A percentile compares a stretch with the other conserved stretches of the same genome.
These are phyloP conservation scores for Tiaroga cobitis DNA, from an alignment of 2,797 vertebrate species.

Conservation along the genomic window DNA sequence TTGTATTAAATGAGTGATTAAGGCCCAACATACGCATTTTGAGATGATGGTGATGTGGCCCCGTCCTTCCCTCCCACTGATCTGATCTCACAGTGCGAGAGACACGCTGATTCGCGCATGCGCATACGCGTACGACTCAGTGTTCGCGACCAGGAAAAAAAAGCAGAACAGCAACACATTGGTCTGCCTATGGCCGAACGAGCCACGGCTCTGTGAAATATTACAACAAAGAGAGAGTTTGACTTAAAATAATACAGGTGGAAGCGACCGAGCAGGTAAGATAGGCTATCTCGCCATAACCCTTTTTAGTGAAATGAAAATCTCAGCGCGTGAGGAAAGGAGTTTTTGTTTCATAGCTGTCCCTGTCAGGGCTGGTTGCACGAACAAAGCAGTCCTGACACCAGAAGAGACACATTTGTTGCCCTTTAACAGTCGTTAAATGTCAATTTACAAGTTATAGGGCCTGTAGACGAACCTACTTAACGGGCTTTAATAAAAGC, in stretches of 20 bases:
- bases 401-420: conserved; percentile 34
- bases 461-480: not conserved
- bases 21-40: not conserved
- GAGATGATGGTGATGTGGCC: conserved; percentile 41
- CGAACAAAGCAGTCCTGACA: conserved; percentile 54
- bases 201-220: conserved; percentile 29
- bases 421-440: conserved; percentile 18
- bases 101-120: conserved; percentile 16
- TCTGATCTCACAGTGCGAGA: conserved; percentile 21
- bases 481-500: not conserved
- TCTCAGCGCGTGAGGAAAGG: conserved; percentile 26
- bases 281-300: not conserved
- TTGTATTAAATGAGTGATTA: not conserved
- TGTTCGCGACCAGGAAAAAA: conserved; percentile 29
- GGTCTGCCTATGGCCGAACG: conserved; percentile 36
- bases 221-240: conserved; percentile 12
- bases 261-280: conserved; percentile 36
- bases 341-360: conserved; percentile 32
- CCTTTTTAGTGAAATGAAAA: conserved; percentile 33
- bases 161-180: conserved; percentile 51
- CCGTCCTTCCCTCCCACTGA: conserved; percentile 31
- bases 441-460: not conserved
- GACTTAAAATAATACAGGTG: not conserved
- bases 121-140: conserved; percentile 53
- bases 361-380: conserved; percentile 34